phyloP scores from a whole-genome alignment of 2,888 invertebrate genomes.

The Stegana nigrithorax region DNA sequence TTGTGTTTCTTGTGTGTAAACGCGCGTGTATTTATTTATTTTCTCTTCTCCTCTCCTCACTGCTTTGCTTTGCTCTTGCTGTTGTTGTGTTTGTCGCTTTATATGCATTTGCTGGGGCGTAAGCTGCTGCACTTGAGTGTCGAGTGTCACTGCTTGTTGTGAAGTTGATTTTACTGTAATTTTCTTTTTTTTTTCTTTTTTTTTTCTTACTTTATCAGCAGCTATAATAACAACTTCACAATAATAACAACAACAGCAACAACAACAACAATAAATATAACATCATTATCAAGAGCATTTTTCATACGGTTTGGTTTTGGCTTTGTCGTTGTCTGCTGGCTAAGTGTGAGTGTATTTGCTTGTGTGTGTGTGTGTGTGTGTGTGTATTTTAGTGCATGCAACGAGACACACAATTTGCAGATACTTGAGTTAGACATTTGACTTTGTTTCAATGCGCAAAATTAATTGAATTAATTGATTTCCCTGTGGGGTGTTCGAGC shows the following conservation, averaged over 20 bases:
- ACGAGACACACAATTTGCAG: conserved; percentile 4
- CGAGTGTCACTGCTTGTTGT: neutral
- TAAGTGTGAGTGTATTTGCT: neutral
- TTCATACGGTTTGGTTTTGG: neutral
- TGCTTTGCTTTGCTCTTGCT: neutral
- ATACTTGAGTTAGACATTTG: neutral
- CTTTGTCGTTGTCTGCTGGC: neutral
- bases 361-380: neutral
- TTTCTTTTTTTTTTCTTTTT: neutral
- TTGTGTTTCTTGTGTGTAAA: neutral
- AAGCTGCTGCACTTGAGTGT: no score
- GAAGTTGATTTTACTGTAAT: neutral
- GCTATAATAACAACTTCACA: no score
- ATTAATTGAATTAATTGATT: conserved; percentile 20
- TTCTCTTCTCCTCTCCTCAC: neutral
- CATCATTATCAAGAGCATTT: no score
- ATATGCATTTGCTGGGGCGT: no score
- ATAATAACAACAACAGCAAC: no score
- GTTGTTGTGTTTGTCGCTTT: no score
- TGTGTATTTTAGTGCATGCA: no score
- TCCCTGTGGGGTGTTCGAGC: conserved; percentile 5
- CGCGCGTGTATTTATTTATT: neutral
- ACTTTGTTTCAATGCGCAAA: conserved; percentile 4
- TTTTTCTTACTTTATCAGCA: no score
- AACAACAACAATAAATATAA: no score